Percentiles rank a stretch among this genome's conserved stretches.
phyloP scores from a whole-genome alignment of 2,113 vertebrate genomes.

The Tachuris rubrigastra region DNA sequence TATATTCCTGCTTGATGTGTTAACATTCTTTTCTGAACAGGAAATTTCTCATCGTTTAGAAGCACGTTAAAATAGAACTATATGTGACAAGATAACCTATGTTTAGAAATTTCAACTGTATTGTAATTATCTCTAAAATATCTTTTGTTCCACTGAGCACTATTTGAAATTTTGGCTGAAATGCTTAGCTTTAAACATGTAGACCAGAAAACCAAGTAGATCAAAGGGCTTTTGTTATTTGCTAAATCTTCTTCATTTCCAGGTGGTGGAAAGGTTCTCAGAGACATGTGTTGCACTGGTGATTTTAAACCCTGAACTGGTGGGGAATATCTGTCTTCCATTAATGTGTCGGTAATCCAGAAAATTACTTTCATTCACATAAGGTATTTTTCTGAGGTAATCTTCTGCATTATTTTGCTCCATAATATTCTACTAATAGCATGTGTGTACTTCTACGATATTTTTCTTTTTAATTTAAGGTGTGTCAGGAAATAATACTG shows the following conservation, averaged over 20 bases:
- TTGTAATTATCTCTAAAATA: neutral
- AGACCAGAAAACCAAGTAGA: neutral
- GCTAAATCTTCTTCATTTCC: neutral
- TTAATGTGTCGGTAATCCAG: neutral
- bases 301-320: neutral
- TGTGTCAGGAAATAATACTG: neutral
- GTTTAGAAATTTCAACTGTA: neutral
- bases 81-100: neutral
- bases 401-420: neutral
- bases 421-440: neutral
- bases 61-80: neutral
- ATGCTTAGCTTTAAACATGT: neutral
- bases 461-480: neutral
- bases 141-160: neutral
- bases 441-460: neutral
- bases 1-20: neutral
- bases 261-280: neutral
- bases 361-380: neutral
- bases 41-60: neutral
- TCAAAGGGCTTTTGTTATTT: neutral
- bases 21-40: neutral
- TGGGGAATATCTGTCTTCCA: neutral
- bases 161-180: neutral
- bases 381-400: neutral
- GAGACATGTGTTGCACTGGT: neutral